Evolutionary conservation across 1,140 invertebrate genomes (phyloP), one percentile per base, ranked within the genome.

Genomic region (Drosophila chauvacae): DNA sequence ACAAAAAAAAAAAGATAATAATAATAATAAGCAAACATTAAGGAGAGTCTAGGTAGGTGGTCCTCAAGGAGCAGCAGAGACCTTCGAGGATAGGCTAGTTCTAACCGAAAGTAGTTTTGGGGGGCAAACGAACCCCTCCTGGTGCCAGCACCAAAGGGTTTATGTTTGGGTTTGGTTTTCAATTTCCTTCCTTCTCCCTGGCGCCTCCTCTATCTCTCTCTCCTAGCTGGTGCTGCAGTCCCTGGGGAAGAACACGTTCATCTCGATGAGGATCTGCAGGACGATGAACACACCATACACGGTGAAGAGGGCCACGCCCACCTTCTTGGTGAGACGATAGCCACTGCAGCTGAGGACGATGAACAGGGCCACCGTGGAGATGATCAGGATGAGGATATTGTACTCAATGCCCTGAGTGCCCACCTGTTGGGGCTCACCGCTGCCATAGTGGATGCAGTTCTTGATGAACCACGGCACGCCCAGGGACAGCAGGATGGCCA

Each of bases 401-500:
- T 95, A 96, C 50, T 94, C 93, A 11, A 96, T 93, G 26, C 94
- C 93, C 48, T 92, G 81, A 13, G 92, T 88, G 66, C 80, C 83
- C 28, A 92, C 85, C 47, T 90, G 65, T n/a, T 92, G 88, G n/a
- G 93, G 93, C 56, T 86, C 63, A 0, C 94, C 77, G 42, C 72
- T 88, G 57, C 84, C 65, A 26, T 84, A 91, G 56, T 91, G 72
- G 13, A 91, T 80, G 47, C 96, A 90, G 4, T 95, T 95, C 78
- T 95, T 96, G 47, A 97, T 95, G 6, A 96, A 94, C 97, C 97
- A 98, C 0, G 97, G 97, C 14, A 97, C 81, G 3, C 96, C 96
- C 13, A 98, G 92, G n/a, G 96, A 97, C n/a, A 97, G 93, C 1
- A 97, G 88, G 58, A 97, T 97, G 63, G 97, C 97, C 81, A 98